Conservation (phyloP, 53 echinoderm and acorn worm species). For the Echinarachnius parma region DNA sequence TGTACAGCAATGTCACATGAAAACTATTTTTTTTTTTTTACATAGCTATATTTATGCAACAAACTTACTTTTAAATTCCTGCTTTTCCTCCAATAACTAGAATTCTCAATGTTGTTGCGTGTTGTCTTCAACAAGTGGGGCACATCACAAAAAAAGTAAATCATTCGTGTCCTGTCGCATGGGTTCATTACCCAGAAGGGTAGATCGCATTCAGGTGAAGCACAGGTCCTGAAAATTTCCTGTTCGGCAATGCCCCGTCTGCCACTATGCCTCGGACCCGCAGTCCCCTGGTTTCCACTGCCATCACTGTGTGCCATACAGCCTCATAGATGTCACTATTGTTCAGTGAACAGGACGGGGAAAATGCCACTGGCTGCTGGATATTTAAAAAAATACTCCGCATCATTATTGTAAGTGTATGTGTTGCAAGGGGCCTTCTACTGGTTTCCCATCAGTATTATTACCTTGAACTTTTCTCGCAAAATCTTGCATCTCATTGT, state of each 20-base stretch:
- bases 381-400: conserved; percentile 44
- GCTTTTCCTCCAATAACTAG: no score
- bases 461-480: conserved; percentile 9
- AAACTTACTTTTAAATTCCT: no score
- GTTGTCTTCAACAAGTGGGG: neutral
- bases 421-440: conserved; percentile 63
- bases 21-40: no score
- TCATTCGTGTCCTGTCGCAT: no score
- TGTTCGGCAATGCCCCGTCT: conserved; percentile 60
- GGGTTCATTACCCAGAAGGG: no score
- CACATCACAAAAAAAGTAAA: no score
- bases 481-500: conserved; percentile 32
- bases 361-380: conserved; percentile 46
- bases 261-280: conserved; percentile 43
- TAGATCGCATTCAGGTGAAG: no score
- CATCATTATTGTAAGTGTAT: conserved; percentile 61
- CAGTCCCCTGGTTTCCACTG: conserved; percentile 43
- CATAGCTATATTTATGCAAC: no score
- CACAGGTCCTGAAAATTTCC: conserved; percentile 50
- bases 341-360: conserved; percentile 22
- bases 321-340: conserved; percentile 52
- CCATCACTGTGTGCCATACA: conserved; percentile 38
- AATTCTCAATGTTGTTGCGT: neutral
- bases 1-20: no score
- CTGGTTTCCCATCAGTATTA: no score